These are phyloP conservation scores for Popillia japonica DNA, from an alignment of 1,140 invertebrate genomes.

Conservation along the genomic window DNA sequence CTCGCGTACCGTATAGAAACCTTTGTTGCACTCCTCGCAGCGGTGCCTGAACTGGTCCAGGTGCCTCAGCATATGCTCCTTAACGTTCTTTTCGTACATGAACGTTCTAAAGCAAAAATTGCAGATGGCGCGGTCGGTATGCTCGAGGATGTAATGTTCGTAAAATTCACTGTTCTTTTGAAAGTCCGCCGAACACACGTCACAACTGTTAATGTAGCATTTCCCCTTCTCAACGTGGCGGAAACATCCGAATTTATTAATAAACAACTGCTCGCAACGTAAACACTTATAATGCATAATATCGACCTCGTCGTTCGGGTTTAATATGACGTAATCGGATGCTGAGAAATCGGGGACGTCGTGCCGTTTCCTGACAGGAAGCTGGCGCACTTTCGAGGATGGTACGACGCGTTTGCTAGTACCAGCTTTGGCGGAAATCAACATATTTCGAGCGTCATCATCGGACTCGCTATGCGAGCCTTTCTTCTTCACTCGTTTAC, in stretches of 20 bases:
- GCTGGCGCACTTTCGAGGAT: background rate
- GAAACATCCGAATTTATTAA: constrained; percentile 58
- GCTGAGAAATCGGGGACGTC: constrained; percentile 58
- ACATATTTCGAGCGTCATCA: constrained; percentile 21
- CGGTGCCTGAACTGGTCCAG: constrained; percentile 58
- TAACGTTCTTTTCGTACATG: constrained; percentile 60
- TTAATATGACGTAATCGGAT: constrained; percentile 52
- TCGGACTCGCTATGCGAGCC: constrained; percentile 34
- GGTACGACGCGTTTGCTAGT: constrained; percentile 41
- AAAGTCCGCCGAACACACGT: constrained; percentile 63
- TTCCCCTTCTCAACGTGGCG: constrained; percentile 59
- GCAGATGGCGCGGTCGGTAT: constrained; percentile 58
- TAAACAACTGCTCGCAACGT: constrained; percentile 58
- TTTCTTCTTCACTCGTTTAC: constrained; percentile 41
- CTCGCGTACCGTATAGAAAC: constrained; percentile 59
- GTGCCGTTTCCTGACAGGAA: constrained; percentile 49
- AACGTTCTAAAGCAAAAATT: constrained; percentile 59
- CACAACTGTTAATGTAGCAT: constrained; percentile 61
- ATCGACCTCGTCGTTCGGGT: constrained; percentile 55
- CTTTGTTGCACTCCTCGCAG: constrained; percentile 58
- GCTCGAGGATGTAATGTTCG: constrained; percentile 59
- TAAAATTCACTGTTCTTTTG: constrained; percentile 62
- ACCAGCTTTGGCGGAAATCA: constrained; percentile 26
- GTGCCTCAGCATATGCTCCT: constrained; percentile 54
- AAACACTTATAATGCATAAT: constrained; percentile 56